Percentiles rank a stretch among this genome's conserved stretches.
Evolutionary conservation across 2,888 invertebrate genomes (phyloP).

Genomic region (Nomada ruficornis): DNA sequence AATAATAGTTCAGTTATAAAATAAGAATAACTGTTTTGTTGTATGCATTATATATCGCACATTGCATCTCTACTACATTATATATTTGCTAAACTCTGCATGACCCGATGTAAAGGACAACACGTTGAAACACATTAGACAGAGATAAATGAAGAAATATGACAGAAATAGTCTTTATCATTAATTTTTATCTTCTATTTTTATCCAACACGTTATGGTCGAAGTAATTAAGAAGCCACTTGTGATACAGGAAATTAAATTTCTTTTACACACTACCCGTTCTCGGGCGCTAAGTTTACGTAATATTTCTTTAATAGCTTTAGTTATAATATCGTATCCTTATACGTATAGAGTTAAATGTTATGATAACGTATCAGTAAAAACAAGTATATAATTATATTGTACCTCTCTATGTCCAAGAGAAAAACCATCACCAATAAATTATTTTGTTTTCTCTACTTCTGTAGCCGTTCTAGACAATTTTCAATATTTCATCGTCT

Average conservation of each 20-base stretch:
- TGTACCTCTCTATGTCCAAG: no score
- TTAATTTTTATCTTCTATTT: slow-evolving; percentile 7
- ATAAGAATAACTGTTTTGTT: slow-evolving; percentile 2
- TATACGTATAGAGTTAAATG: no score
- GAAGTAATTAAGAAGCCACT: background rate
- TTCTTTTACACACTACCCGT: background rate
- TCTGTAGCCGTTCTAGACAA: no score
- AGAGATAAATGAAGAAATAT: slow-evolving; percentile 9
- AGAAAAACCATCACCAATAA: no score
- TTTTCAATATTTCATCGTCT: no score
- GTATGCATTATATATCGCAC: background rate
- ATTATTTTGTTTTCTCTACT: no score
- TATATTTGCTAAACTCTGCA: slow-evolving; percentile 27
- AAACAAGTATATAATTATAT: no score
- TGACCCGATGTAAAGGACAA: slow-evolving; percentile 18
- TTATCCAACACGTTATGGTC: background rate
- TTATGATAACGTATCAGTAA: no score
- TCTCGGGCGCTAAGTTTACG: background rate
- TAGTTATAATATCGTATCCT: no score
- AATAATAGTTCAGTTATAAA: no score
- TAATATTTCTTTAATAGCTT: background rate
- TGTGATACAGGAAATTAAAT: slow-evolving; percentile 12
- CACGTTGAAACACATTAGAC: background rate
- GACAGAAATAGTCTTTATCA: background rate
- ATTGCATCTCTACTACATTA: background rate